Evolutionary conservation across 2,888 invertebrate species (phyloP), one percentile per base, ranked within the genome.

Genomic region (Tenthredo mesomela): DNA sequence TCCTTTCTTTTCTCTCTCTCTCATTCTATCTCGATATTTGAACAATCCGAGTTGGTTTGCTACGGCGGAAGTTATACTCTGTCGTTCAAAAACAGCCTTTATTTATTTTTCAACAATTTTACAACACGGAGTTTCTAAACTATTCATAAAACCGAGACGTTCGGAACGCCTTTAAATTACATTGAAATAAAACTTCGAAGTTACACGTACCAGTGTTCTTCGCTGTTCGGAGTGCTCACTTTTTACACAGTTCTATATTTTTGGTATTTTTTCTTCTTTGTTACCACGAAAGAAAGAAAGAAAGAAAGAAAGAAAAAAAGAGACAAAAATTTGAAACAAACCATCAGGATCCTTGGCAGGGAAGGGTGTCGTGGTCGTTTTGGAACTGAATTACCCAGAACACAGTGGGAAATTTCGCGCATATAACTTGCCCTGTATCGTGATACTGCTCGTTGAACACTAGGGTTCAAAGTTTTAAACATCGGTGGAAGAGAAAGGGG

Each of bases 321-420:
- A 7, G 37, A 37, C n/a, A 37, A 1, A 37, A 37, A 37, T 37
- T 50, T 21, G 9, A 61, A 25, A 61, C 0, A 61, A 25, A 61
- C 25, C 25, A 21, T 21, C 12, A 25, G 12, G 6, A 61, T 3
- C 61, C 61, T 54, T n/a, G 0, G 0, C 54, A 61, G 9, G 10
- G 61, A 61, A 61, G 61, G 61, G 10, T 61, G 25, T 61, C 61
- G 61, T 12, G 12, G 61, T 61, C 61, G 21, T 61, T 61, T 25
- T 12, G 61, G 61, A 61, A 61, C 61, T 61, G 61, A 61, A 61
- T 61, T 61, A 61, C 25, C 61, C 61, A 61, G 61, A 61, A 61
- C 61, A 25, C 25, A 12, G 61, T 61, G 10, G 21, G 12, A 12
- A 61, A 61, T 61, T 61, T 61, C 10, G 54, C 61, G 61, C 61